Base-by-base conservation (phyloP, 1,140 invertebrate species). In the Chironomus striatipennis region DNA sequence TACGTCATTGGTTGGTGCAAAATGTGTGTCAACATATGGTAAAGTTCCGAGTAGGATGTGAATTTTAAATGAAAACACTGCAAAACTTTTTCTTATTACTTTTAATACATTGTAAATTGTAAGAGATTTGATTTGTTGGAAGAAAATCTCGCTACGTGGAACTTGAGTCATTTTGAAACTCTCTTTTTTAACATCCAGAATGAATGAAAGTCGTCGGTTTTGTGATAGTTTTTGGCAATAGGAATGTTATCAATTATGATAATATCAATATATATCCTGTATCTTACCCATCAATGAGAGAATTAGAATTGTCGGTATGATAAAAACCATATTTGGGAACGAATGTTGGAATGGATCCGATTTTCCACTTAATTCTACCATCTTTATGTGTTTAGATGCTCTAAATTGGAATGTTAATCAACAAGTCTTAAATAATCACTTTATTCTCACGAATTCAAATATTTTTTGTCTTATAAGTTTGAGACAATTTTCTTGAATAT, bases 271-370 rank as follows among this genome's bases (percentile, higher is more conserved):
- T n/a, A 15, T 5, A n/a, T 57, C 47, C 12, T 57, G 8, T 15
- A 15, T 57, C 85, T 87, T 86, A 93, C 91, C 89, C 81, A 90
- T 86, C 78, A 93, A 84, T 75, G 87, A 85, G 76, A 90, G 81
- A 73, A 93, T 88, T 75, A 93, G 85, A 76, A 91, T 87, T 67
- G 89, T 91, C 76, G 92, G 90, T 75, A 92, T 78, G 77, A 93
- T 87, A 79, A 93, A 93, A 75, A 93, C 89, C 42, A 86, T 84
- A 83, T 93, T 92, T 73, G 90, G 91, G 83, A 94, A 93, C 76
- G 89, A 90, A 81, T 92, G 90, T 81, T 93, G 90, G 77, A 91
- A 87, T 0, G 89, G 90, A 76, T 80, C 82, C 43, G 79, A 77
- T 78, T 79, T 77, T 74, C 79, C 80, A 42, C 80, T 81, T 77